A percentile compares a stretch with the other conserved stretches of the same genome.
These are phyloP conservation scores for Chionodraco myersi DNA, from an alignment of 2,113 vertebrate genomes.

Conservation along the genomic window DNA sequence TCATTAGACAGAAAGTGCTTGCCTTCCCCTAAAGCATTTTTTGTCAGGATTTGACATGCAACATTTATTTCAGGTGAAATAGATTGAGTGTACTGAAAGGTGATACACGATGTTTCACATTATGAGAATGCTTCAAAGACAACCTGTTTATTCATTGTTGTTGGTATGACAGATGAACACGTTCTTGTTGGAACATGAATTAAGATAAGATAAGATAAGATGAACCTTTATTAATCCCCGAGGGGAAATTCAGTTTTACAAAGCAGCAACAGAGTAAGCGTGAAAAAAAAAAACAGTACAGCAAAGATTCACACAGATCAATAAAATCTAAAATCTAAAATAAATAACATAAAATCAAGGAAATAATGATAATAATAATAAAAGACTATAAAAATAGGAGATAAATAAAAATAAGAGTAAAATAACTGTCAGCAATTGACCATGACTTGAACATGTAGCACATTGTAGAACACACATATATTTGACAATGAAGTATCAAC, in stretches of 20 bases:
- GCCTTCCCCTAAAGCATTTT: background rate
- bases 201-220: too few species aligned
- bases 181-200: background rate
- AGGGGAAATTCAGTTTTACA: too few species aligned
- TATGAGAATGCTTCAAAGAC: background rate
- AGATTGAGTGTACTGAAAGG: background rate
- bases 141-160: background rate
- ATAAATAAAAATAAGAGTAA: too few species aligned
- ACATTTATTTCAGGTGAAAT: background rate
- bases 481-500: background rate
- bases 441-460: background rate
- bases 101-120: background rate
- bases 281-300: too few species aligned
- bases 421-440: too few species aligned
- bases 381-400: too few species aligned
- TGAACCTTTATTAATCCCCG: too few species aligned
- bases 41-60: background rate
- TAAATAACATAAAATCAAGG: too few species aligned
- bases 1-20: background rate
- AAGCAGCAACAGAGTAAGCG: too few species aligned
- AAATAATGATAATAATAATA: too few species aligned
- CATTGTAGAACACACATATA: background rate
- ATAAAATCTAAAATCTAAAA: too few species aligned
- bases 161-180: background rate
- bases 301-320: too few species aligned